Evolutionary conservation across 1,140 invertebrate species (phyloP), one percentile per base, ranked within the genome.

Genomic region (Drosophila kohkoa): DNA sequence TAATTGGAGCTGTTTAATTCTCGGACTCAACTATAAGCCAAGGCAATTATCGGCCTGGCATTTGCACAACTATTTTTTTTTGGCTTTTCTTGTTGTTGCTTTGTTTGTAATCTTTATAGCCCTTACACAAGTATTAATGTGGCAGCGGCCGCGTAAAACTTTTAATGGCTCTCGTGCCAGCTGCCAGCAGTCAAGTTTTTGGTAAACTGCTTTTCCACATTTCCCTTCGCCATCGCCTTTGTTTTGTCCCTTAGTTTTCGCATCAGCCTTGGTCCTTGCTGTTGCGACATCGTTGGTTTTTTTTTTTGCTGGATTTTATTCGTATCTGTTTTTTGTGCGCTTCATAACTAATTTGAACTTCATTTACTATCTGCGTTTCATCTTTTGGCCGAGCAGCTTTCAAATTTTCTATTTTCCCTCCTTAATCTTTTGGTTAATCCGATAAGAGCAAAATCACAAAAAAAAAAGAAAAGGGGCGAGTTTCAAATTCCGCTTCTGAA

Each of bases 311-410:
- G 74, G 45, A 54, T 77, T 15, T 75, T 72, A 57, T 75, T 69
- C 59, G 48, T 63, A 66, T 8, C 45, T 48, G 62, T 72, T 68
- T 82, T 55, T 70, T 55, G 32, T 48, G 41, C 35, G 81, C 54
- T 80, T 88, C 75, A 89, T 89, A 88, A 89, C 83, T 89, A 88
- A 89, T 89, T 88, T 88, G 71, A 88, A 88, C 74, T 88, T 85
- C 75, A 88, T 89, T 81, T 81, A 68, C 70, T 88, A 74, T 81
- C 79, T 81, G 32, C 49, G 51, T 63, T 77, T 70, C 63, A 85
- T 83, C 85, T 75, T 55, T 74, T 43, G 30, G 52, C 63, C 35
- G 38, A 55, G 20, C 51, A 46, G 32, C 45, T 58, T 59, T 43
- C 20, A 43, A 5, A 45, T 74, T 74, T 69, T 60, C 25, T 15